A percentile compares a stretch with the other conserved stretches of the same genome.
phyloP scores from a whole-genome alignment of 1,140 invertebrate genomes.

The Cyrtorhinus lividipennis region DNA sequence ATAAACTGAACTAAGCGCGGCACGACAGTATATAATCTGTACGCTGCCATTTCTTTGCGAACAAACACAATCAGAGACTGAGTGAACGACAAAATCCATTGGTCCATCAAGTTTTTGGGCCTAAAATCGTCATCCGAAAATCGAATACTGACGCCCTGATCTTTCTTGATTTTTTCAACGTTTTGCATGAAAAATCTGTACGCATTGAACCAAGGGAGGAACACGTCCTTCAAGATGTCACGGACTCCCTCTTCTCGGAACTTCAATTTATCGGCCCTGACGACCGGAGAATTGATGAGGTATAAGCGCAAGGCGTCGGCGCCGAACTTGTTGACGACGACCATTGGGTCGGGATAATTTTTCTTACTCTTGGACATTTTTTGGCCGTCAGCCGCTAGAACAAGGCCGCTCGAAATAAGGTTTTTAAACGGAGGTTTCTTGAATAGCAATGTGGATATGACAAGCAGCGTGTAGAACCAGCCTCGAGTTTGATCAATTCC shows the following conservation, averaged over 20 bases:
- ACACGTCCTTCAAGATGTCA: constrained; percentile 94
- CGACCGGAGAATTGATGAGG: constrained; percentile 96
- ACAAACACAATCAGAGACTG: constrained; percentile 72
- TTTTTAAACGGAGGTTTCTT: constrained; percentile 96
- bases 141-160: background rate
- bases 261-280: constrained; percentile 85
- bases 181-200: constrained; percentile 77
- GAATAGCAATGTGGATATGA: constrained; percentile 92
- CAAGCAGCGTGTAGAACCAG: constrained; percentile 91
- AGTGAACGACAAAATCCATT: constrained; percentile 93
- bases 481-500: constrained; percentile 98
- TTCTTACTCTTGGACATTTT: constrained; percentile 99
- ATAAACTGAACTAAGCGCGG: constrained; percentile 89
- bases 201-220: constrained; percentile 98
- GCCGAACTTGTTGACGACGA: constrained; percentile 67
- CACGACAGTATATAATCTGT: constrained; percentile 89
- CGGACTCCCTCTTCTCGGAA: constrained; percentile 96
- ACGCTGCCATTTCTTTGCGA: constrained; percentile 83
- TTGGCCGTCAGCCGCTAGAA: constrained; percentile 90
- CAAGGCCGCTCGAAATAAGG: constrained; percentile 87
- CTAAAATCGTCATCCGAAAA: constrained; percentile 34
- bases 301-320: constrained; percentile 94
- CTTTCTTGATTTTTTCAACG: constrained; percentile 14
- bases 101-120: constrained; percentile 80
- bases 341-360: constrained; percentile 94